Conservation (phyloP, 2,888 invertebrate species). For the Limenitis camilla region DNA sequence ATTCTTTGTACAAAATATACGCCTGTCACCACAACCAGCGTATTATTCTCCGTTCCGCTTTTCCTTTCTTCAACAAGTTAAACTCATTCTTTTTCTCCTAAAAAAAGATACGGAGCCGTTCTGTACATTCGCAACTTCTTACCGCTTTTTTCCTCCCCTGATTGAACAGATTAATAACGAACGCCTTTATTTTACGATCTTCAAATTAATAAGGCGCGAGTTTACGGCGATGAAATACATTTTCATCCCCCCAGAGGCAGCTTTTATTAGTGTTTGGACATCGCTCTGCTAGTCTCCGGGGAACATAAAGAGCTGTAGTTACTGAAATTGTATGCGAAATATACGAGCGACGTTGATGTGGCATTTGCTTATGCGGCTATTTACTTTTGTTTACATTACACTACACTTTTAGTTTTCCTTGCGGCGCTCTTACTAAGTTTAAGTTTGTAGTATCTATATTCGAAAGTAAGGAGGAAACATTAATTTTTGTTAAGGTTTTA, state of each 20-base stretch:
- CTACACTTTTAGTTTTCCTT: too few species aligned
- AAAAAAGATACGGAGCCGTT: background rate
- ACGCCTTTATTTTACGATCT: constrained; percentile 28
- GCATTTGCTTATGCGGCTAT: background rate
- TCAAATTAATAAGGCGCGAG: constrained; percentile 32
- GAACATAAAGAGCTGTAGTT: constrained; percentile 7
- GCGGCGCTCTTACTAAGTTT: too few species aligned
- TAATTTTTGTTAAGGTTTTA: too few species aligned
- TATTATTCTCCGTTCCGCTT: background rate
- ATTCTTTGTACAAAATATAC: background rate
- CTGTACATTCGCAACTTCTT: constrained; percentile 18
- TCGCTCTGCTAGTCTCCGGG: constrained; percentile 19
- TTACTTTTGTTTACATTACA: background rate
- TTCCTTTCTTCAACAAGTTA: too few species aligned
- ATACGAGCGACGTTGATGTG: background rate
- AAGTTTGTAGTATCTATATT: too few species aligned
- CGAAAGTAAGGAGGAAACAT: too few species aligned
- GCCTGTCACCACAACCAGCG: background rate
- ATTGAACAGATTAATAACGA: constrained; percentile 32
- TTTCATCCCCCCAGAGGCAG: constrained; percentile 18
- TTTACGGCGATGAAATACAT: constrained; percentile 23
- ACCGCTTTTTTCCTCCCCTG: constrained; percentile 18
- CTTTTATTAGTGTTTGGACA: constrained; percentile 26
- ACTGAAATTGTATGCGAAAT: constrained; percentile 12
- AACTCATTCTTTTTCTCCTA: too few species aligned